These are phyloP conservation scores for Brachionus sp. DNA, from an alignment of 1,140 invertebrate species.

Conservation along the genomic window DNA sequence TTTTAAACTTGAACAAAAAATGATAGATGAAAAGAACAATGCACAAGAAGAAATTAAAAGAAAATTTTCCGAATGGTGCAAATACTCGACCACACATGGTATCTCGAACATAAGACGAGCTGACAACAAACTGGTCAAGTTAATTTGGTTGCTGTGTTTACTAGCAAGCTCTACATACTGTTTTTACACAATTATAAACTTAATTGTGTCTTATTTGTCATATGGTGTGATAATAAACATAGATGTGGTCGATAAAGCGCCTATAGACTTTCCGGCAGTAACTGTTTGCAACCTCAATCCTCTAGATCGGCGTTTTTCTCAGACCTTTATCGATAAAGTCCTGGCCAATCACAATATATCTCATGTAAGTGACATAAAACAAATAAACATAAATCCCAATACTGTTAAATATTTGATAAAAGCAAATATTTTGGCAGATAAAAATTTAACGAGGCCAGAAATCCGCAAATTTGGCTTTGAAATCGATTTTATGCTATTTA, in stretches of 20 bases:
- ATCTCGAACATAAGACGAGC: conserved; percentile 5
- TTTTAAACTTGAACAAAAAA: neutral
- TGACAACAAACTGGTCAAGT: conserved; percentile 10
- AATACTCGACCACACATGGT: conserved; percentile 15
- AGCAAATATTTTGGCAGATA: conserved; percentile 26
- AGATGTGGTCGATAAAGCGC: conserved; percentile 27
- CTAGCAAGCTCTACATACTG: neutral
- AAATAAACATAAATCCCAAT: conserved; percentile 27
- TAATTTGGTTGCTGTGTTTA: conserved; percentile 38
- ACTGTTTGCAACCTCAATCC: conserved; percentile 60
- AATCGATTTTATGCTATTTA: conserved; percentile 35
- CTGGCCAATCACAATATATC: conserved; percentile 47
- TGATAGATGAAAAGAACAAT: neutral
- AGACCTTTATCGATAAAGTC: conserved; percentile 48
- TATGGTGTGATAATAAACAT: conserved; percentile 35
- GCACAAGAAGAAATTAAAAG: neutral
- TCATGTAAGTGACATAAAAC: neutral
- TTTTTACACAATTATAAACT: conserved; percentile 29
- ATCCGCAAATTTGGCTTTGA: conserved; percentile 34
- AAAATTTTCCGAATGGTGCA: conserved; percentile 30
- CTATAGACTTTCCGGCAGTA: conserved; percentile 56
- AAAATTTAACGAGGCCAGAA: neutral
- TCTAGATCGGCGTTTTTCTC: conserved; percentile 46
- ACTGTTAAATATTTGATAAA: conserved; percentile 47
- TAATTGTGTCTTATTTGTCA: conserved; percentile 8